A percentile compares a stretch with the other conserved stretches of the same genome.
phyloP scores from a whole-genome alignment of 1,140 invertebrate genomes.

The Adoxophyes honmai region DNA sequence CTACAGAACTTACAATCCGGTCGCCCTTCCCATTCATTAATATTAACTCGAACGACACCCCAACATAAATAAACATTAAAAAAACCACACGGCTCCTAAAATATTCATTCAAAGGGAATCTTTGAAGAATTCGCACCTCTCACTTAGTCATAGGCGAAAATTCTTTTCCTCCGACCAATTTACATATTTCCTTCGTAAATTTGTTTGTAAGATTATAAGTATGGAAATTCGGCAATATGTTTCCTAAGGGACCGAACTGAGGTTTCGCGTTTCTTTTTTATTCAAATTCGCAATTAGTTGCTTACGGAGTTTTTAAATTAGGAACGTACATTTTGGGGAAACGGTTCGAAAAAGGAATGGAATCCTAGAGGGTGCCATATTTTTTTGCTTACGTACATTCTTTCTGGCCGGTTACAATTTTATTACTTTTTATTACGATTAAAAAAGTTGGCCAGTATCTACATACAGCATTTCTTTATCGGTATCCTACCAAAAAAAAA shows the following conservation, averaged over 20 bases:
- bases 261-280: constrained; percentile 20
- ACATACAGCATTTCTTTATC: too few species aligned
- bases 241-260: constrained; percentile 30
- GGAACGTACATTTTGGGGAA: not conserved
- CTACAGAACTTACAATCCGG: not conserved
- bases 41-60: constrained; percentile 36
- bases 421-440: too few species aligned
- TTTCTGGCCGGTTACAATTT: too few species aligned
- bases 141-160: constrained; percentile 37
- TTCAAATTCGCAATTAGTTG: not conserved
- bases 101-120: constrained; percentile 47
- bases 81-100: constrained; percentile 50
- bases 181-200: constrained; percentile 53
- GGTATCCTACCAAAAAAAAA: too few species aligned
- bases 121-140: constrained; percentile 43
- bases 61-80: constrained; percentile 60
- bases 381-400: too few species aligned
- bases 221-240: constrained; percentile 43
- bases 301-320: not conserved
- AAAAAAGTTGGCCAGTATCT: too few species aligned
- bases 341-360: not conserved
- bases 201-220: constrained; percentile 54
- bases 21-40: constrained; percentile 28
- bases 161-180: constrained; percentile 47
- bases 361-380: too few species aligned